Evolutionary conservation across 1,140 invertebrate genomes (phyloP).

Genomic region (Amphibalanus amphitrite): DNA sequence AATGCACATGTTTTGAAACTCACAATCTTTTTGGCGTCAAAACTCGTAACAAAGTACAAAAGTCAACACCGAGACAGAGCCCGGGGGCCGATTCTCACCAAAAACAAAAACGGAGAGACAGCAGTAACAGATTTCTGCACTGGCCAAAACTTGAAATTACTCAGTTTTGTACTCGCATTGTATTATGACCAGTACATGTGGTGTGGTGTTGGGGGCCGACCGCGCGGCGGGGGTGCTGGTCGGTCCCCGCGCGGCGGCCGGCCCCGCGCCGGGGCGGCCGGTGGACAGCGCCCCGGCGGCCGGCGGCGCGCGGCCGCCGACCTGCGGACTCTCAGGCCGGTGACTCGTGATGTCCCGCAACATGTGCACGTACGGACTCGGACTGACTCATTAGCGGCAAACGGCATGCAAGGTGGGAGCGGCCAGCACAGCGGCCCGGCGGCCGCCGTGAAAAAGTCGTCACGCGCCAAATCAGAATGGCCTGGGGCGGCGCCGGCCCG

Average conservation of each 20-base stretch:
- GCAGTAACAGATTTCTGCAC: not conserved
- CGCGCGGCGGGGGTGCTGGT: too few relatives aligned
- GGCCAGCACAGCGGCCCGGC: not conserved
- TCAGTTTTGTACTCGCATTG: constrained; percentile 1
- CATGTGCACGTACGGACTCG: not conserved
- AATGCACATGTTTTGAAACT: constrained; percentile 2
- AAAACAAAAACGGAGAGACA: not conserved
- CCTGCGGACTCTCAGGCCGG: not conserved
- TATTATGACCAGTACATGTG: not conserved
- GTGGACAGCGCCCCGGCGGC: too few relatives aligned
- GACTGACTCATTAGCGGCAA: not conserved
- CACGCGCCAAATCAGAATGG: not conserved
- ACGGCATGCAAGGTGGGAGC: not conserved
- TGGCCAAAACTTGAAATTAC: constrained; percentile 1
- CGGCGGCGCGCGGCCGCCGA: too few relatives aligned
- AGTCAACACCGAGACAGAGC: not conserved
- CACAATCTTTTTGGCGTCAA: constrained; percentile 1
- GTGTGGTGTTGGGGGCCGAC: too few relatives aligned
- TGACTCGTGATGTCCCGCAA: not conserved
- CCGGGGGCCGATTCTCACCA: not conserved
- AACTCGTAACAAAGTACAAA: constrained; percentile 2
- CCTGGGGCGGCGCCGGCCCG: too few relatives aligned
- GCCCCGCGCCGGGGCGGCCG: too few relatives aligned
- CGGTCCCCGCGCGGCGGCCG: too few relatives aligned
- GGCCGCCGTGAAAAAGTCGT: not conserved